Evolutionary conservation across 2,888 invertebrate genomes (phyloP).

Genomic region (Epinotia nisella): DNA sequence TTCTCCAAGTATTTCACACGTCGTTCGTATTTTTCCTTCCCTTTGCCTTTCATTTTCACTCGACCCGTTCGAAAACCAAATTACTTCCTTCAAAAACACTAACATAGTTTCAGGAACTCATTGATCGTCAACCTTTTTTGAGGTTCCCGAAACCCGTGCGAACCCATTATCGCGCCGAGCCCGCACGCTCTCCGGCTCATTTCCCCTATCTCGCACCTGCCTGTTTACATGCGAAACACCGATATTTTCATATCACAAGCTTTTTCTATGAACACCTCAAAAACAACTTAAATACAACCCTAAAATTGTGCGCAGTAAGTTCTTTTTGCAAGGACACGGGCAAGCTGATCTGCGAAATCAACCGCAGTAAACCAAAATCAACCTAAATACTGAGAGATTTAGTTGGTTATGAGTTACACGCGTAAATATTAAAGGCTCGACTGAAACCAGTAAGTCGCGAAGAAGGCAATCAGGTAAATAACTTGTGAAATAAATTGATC

Average conservation of each 20-base stretch:
- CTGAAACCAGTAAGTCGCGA: slow-evolving; percentile 40
- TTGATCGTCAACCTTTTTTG: slow-evolving; percentile 42
- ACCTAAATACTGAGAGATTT: slow-evolving; percentile 36
- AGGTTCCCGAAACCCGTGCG: slow-evolving; percentile 33
- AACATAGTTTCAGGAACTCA: slow-evolving; percentile 13
- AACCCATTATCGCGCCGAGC: slow-evolving; percentile 45
- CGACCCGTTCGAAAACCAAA: neutral
- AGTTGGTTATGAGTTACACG: neutral
- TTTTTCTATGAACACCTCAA: slow-evolving; percentile 46
- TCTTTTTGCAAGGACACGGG: neutral
- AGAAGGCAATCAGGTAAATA: slow-evolving; percentile 43
- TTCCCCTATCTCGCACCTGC: slow-evolving; percentile 57
- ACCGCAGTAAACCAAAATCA: slow-evolving; percentile 16
- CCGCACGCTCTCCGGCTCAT: slow-evolving; percentile 56
- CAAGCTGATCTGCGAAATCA: slow-evolving; percentile 28
- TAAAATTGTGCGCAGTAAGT: slow-evolving; percentile 14
- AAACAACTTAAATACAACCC: slow-evolving; percentile 40
- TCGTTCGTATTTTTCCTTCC: neutral
- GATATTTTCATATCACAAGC: slow-evolving; percentile 66
- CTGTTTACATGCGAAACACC: slow-evolving; percentile 63
- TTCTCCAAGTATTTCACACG: neutral
- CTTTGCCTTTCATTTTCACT: neutral
- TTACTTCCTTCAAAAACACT: slow-evolving; percentile 26
- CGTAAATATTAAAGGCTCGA: slow-evolving; percentile 30
- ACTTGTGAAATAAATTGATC: slow-evolving; percentile 42